A percentile compares a stretch with the other conserved stretches of the same genome.
phyloP scores from a whole-genome alignment of 2,113 vertebrate species.

The Phocoena phocoena region DNA sequence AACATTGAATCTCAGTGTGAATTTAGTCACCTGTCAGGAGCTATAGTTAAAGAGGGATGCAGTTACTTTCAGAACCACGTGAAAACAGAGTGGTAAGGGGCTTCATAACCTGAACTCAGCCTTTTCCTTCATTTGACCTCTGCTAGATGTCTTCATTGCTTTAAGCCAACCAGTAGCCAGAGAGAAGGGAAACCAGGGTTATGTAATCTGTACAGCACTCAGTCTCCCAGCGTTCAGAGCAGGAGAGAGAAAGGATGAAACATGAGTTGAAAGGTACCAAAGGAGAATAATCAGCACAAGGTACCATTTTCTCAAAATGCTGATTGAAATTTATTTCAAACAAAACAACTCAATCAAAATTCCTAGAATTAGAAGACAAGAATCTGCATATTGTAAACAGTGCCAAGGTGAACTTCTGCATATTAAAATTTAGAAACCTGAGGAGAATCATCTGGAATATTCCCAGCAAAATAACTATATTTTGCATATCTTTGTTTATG shows the following conservation, averaged over 20 bases:
- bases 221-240: fast-evolving
- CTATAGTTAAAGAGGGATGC: not conserved
- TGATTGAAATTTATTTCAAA: not conserved
- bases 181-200: fast-evolving
- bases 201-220: not conserved
- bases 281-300: not conserved
- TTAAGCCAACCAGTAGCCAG: not conserved
- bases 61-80: not conserved
- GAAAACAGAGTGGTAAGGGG: not conserved
- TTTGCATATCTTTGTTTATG: not conserved
- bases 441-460: not conserved
- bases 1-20: not conserved
- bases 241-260: not conserved
- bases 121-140: not conserved
- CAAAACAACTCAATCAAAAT: not conserved
- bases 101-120: not conserved
- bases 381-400: not conserved
- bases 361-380: not conserved
- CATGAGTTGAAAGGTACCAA: not conserved
- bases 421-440: not conserved
- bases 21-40: not conserved
- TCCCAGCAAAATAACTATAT: not conserved
- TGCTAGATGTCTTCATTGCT: not conserved
- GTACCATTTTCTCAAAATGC: not conserved
- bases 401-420: not conserved